Conservation (phyloP, 2,797 vertebrate species). For the Sebastes alutus region DNA sequence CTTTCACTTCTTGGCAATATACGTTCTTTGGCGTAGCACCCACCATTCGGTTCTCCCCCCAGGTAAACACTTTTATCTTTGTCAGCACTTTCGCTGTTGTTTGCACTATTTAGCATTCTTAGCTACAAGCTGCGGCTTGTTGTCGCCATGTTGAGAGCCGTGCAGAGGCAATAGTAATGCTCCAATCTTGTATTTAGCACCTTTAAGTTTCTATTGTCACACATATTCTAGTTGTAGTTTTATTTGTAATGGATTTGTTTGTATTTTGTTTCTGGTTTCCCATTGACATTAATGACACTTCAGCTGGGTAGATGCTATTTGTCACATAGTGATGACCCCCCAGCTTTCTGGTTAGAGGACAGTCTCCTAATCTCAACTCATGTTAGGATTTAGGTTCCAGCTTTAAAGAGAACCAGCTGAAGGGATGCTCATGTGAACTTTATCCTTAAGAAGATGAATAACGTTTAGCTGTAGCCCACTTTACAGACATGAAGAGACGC, state of each 20-base stretch:
- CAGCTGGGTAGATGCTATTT: not conserved
- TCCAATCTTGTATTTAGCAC: no score
- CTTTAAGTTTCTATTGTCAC: no score
- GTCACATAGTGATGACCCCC: not conserved
- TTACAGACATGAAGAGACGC: slow-evolving; percentile 12
- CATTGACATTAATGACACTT: not conserved
- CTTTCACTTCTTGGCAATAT: no score
- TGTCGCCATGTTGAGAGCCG: no score
- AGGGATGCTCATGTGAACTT: not conserved
- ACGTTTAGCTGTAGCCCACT: not conserved
- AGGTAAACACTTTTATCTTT: no score
- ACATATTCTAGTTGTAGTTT: no score
- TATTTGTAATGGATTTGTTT: not conserved
- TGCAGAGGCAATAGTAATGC: no score
- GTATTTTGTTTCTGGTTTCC: not conserved
- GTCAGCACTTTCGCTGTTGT: no score
- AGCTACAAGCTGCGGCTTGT: no score
- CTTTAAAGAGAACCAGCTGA: slow-evolving; percentile 1
- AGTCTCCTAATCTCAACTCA: not conserved
- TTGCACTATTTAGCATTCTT: no score
- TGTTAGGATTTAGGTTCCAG: not conserved
- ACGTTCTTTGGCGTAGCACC: no score
- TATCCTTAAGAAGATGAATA: slow-evolving; percentile 13
- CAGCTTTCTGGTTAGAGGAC: not conserved
- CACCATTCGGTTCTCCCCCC: no score